Evolutionary conservation across 1,140 invertebrate species (phyloP).

Genomic region (Trichomalopsis sarcophagae): DNA sequence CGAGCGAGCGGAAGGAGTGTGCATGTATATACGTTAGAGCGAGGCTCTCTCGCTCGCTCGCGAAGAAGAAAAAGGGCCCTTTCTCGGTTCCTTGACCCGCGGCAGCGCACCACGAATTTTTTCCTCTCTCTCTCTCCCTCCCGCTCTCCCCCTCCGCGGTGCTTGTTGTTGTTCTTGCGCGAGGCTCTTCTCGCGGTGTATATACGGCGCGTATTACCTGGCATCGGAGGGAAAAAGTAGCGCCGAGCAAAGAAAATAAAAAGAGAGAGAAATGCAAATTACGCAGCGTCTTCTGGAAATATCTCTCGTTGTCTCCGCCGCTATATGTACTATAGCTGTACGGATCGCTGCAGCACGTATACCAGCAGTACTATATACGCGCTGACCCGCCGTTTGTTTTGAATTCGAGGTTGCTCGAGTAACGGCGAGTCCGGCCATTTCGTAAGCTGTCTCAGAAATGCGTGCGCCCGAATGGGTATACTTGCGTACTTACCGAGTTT

Average conservation of each 20-base stretch:
- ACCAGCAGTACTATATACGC: neutral
- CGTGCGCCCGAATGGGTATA: too few species aligned
- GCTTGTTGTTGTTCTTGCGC: neutral
- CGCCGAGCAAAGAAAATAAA: too few species aligned
- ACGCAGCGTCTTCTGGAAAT: too few species aligned
- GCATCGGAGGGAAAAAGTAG: neutral
- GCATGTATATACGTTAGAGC: neutral
- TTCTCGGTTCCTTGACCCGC: conserved; percentile 10
- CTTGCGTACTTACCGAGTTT: too few species aligned
- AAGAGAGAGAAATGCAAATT: too few species aligned
- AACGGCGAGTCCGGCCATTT: conserved; percentile 37
- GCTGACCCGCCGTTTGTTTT: conserved; percentile 38
- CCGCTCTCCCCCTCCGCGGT: neutral
- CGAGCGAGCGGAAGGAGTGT: neutral
- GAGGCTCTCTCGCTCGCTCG: neutral
- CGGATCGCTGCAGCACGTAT: neutral
- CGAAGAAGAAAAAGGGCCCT: conserved; percentile 15
- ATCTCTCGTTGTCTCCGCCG: neutral
- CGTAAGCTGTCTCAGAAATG: neutral
- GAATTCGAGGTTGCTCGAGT: conserved; percentile 50
- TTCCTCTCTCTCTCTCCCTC: neutral
- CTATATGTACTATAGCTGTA: neutral
- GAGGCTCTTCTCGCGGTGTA: neutral
- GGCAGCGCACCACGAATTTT: neutral
- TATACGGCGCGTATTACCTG: neutral